Conservation (phyloP, 2,113 vertebrate genomes). For the Falcunculus frontatus region DNA sequence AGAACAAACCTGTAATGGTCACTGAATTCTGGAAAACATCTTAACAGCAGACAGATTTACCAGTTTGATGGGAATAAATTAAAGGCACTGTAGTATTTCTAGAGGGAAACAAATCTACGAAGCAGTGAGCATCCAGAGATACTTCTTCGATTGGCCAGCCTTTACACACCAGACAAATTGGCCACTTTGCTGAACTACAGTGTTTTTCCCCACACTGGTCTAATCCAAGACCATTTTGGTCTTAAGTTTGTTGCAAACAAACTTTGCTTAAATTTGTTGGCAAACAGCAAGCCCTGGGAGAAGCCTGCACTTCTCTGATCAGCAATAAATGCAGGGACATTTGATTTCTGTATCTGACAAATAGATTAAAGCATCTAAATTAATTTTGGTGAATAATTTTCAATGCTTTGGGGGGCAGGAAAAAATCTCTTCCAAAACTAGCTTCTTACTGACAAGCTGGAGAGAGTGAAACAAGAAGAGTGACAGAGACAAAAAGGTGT, state of each 20-base stretch:
- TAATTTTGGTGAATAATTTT: background rate
- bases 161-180: background rate
- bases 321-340: background rate
- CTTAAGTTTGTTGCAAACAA: background rate
- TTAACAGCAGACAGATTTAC: background rate
- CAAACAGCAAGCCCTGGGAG: background rate
- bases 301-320: background rate
- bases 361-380: background rate
- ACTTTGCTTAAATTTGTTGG: background rate
- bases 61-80: background rate
- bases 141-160: background rate
- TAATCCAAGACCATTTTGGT: background rate
- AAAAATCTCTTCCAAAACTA: background rate
- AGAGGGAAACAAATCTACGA: background rate
- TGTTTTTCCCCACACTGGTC: background rate
- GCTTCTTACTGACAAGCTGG: background rate
- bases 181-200: background rate
- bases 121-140: background rate
- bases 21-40: background rate
- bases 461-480: background rate
- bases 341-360: background rate
- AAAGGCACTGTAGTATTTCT: background rate
- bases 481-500: slow-evolving; percentile 20
- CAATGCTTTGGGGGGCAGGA: background rate
- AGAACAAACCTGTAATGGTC: background rate